Conservation (phyloP, 1,140 invertebrate species). For the Drosophila nigrodunni region DNA sequence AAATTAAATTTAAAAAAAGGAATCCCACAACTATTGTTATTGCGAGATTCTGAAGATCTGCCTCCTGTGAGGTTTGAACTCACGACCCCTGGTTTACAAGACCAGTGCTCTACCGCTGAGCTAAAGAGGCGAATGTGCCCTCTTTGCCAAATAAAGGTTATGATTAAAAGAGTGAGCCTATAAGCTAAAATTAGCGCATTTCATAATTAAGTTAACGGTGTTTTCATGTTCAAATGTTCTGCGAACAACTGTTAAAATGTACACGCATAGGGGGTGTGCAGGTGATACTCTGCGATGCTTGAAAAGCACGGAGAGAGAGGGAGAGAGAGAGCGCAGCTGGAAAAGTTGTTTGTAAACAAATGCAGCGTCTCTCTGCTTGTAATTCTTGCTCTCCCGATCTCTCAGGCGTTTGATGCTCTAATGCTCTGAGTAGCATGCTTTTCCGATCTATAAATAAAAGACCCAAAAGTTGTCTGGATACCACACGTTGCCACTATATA, state of each 20-base stretch:
- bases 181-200: constrained; percentile 4
- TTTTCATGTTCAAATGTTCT: constrained; percentile 18
- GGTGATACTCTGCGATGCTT: not conserved
- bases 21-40: not conserved
- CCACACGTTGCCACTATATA: constrained; percentile 59
- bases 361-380: not conserved
- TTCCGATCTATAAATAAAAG: constrained; percentile 68
- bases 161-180: not conserved
- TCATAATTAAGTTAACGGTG: constrained; percentile 34
- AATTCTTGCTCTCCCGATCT: constrained; percentile 9
- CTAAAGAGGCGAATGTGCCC: constrained; percentile 89
- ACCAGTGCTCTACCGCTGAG: constrained; percentile 96
- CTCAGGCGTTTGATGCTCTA: constrained; percentile 8
- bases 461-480: constrained; percentile 48
- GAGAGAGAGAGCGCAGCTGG: not conserved
- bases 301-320: not conserved
- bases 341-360: constrained; percentile 53
- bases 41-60: constrained; percentile 70
- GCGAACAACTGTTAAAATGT: constrained; percentile 20
- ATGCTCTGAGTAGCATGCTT: constrained; percentile 31
- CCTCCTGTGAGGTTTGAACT: constrained; percentile 94
- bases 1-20: not conserved
- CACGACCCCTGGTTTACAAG: constrained; percentile 96
- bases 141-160: constrained; percentile 25
- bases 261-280: not conserved